Conservation (phyloP, 2,797 vertebrate species). For the Sparidentex hasta region DNA sequence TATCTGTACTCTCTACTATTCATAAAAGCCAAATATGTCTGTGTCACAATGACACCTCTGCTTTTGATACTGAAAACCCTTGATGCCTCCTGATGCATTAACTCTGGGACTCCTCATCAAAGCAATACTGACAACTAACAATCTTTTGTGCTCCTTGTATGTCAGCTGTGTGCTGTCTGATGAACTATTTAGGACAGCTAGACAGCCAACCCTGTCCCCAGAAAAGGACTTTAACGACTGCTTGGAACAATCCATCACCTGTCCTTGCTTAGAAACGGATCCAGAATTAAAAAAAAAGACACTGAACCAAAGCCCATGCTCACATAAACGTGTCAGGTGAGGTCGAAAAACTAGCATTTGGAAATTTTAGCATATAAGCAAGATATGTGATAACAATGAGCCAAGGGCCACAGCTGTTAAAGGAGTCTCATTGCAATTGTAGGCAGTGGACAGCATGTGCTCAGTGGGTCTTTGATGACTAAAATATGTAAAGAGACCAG, state of each 20-base stretch:
- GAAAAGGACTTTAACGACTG: constrained; percentile 64
- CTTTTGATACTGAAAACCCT: constrained; percentile 21
- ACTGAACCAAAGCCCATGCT: not conserved
- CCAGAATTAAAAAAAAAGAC: constrained; percentile 49
- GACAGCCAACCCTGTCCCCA: constrained; percentile 64
- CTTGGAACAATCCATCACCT: constrained; percentile 56
- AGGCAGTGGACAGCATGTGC: constrained; percentile 42
- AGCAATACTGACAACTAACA: constrained; percentile 66
- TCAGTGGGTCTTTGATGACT: constrained; percentile 68
- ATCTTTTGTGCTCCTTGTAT: constrained; percentile 47
- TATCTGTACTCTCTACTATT: not conserved
- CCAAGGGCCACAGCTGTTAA: constrained; percentile 58
- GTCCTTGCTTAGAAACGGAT: constrained; percentile 45
- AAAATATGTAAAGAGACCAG: constrained; percentile 73
- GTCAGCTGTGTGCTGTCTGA: constrained; percentile 56
- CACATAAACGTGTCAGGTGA: constrained; percentile 9
- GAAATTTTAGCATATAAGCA: constrained; percentile 29
- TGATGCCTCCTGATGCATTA: constrained; percentile 35
- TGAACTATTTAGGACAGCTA: constrained; percentile 65
- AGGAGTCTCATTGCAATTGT: constrained; percentile 56
- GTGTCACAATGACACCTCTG: not conserved
- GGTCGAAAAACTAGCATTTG: constrained; percentile 26
- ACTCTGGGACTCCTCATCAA: constrained; percentile 55
- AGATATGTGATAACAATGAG: constrained; percentile 52
- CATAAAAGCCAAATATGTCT: constrained; percentile 13